Base-by-base conservation (phyloP, 2,797 vertebrate genomes). In the Clarias platycephalus region DNA sequence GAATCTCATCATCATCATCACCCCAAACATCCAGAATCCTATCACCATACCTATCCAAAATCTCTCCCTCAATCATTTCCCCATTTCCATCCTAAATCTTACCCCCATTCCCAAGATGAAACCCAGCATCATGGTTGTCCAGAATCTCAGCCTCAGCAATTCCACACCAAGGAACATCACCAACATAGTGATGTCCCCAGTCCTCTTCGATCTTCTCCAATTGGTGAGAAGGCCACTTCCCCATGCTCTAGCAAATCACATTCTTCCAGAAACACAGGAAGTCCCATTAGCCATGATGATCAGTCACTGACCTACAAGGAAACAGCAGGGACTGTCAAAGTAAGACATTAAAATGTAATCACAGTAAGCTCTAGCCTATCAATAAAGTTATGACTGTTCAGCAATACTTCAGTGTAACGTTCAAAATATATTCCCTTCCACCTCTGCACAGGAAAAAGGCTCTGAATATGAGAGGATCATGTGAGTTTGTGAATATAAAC, bases 381-480 rank as follows among this genome's bases (percentile, higher is more conserved):
- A 49, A 49, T 10, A 72, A 72, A 49, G 28, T 28, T 18, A 75
- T 75, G 5, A 75, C 31, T 31, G 3, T 12, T 31, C 26, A 76
- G 18, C 31, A 76, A 31, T 55, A 53, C 49, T 75, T 0, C 9
- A 24, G 10, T 78, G 31, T 34, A 34, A 20, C 68, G 84, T 76
- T 81, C 31, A 7, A 79, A 77, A 85, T 85, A 40, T 22, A 81
- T 84, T 63, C 0, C 63, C 1, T 71, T 74, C 88, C 86, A 72
- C 88, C 75, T 79, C 62, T 89, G 84, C 16, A 67, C 87, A 95
- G 94, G 93, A 93, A 84, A 91, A 88, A 58, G 34, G 82, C 53
- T 86, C 90, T n/a, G 93, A 93, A 64, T 44, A 91, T 64, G 89
- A 90, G 18, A 91, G 55, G 90, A 92, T 94, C 83, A 91, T 91